A percentile compares a stretch with the other conserved stretches of the same genome.
phyloP scores from a whole-genome alignment of 1,140 invertebrate genomes.

The Subanguina moxae region DNA sequence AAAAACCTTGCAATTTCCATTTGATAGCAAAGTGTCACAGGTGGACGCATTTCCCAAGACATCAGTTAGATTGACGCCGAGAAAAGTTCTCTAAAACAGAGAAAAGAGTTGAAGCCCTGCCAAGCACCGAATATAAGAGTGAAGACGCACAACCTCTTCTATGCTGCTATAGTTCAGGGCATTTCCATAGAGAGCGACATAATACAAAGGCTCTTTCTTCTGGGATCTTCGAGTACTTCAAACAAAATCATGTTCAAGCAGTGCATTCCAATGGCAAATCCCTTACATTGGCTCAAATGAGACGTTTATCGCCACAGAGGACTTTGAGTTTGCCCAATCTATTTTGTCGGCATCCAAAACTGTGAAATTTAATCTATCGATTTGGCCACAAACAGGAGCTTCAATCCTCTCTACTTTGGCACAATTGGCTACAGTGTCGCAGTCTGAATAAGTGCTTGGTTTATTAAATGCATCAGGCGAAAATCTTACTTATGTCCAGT shows the following conservation, averaged over 20 bases:
- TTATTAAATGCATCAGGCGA: too few species aligned
- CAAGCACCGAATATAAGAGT: background rate
- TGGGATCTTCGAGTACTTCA: background rate
- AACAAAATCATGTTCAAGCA: background rate
- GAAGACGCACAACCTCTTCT: constrained; percentile 34
- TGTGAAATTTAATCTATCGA: constrained; percentile 32
- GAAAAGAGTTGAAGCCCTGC: too few species aligned
- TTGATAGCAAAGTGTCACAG: constrained; percentile 33
- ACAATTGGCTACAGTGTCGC: constrained; percentile 36
- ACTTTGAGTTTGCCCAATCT: constrained; percentile 22
- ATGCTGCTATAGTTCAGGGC: constrained; percentile 33
- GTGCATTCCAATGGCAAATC: too few species aligned
- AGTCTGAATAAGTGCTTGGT: constrained; percentile 32
- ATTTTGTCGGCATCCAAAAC: constrained; percentile 23
- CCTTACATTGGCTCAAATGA: constrained; percentile 39
- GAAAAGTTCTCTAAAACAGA: constrained; percentile 29
- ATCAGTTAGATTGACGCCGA: constrained; percentile 52
- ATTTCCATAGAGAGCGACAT: constrained; percentile 52
- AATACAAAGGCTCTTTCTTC: constrained; percentile 46
- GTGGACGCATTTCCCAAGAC: constrained; percentile 40
- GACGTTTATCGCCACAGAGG: constrained; percentile 47
- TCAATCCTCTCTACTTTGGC: background rate
- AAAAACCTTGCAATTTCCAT: constrained; percentile 42
- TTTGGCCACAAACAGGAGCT: constrained; percentile 45
- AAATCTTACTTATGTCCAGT: constrained; percentile 24